Evolutionary conservation across 2,888 invertebrate species (phyloP), one percentile per base, ranked within the genome.

Genomic region (Chaetogeoica ovagalla): DNA sequence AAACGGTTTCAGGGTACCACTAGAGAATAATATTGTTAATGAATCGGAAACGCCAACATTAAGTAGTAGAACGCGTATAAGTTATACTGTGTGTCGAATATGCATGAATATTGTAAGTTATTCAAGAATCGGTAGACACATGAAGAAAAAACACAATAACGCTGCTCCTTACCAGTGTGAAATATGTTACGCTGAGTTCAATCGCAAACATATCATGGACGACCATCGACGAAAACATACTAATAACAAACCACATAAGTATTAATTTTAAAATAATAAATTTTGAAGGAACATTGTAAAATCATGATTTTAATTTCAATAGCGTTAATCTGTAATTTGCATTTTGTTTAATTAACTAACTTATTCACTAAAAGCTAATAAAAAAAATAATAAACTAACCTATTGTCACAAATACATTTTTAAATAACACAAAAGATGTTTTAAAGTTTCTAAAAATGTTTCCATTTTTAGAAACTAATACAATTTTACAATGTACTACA

Each of bases 131-230:
- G 77, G 77, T 19, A 69, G 55, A 2, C 77, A 79, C 62, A 79
- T 79, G 77, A 70, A 70, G 21, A 70, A 79, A 79, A 79, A 79
- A 62, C 77, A 79, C 13, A 79, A 79, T 70, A 79, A 63, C 63
- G 77, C 77, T 71, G 77, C 77, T 19, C 77, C 77, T 23, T 79
- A 79, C 39, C 77, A 79, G 23, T 79, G 77, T 55, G 70, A 70
- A 7, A 48, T 70, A 57, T 79, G 77, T 43, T 19, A 55, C 23
- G 70, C 77, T 15, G 77, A 79, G 3, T 79, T 79, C 39, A 79
- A 79, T 39, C 63, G 77, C 55, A 79, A 79, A 0, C 77, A 79
- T 21, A n/a, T 79, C 5, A 79, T 79, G 77, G 77, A 77, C 62
- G 77, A 77, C 23, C 77, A 77, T 52, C 43, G 77, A 23, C 37